These are phyloP conservation scores for Standfussiana lucernea DNA, from an alignment of 2,888 invertebrate species.

Conservation along the genomic window DNA sequence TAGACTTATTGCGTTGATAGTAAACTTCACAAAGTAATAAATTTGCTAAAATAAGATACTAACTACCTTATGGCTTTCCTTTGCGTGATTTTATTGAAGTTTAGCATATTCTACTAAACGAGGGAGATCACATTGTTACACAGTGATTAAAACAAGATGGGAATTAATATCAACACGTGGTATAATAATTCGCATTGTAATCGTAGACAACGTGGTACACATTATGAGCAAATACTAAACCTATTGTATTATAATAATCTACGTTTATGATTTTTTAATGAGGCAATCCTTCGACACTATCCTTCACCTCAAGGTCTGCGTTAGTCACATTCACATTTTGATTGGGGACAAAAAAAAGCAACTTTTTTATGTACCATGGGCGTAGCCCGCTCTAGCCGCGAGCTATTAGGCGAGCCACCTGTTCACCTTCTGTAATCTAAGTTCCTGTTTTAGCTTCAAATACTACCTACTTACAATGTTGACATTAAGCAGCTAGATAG, in stretches of 20 bases:
- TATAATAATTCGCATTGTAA: constrained; percentile 51
- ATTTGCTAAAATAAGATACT: background rate
- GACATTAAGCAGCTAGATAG: constrained; percentile 32
- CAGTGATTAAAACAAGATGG: constrained; percentile 26
- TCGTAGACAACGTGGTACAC: constrained; percentile 26
- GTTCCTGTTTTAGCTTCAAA: constrained; percentile 57
- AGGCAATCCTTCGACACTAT: constrained; percentile 48
- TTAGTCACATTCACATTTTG: constrained; percentile 37
- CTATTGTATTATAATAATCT: constrained; percentile 57
- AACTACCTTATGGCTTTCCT: background rate
- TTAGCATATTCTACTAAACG: background rate
- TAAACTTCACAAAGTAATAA: background rate
- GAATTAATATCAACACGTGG: constrained; percentile 48
- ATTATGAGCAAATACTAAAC: constrained; percentile 34
- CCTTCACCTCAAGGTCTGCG: constrained; percentile 41
- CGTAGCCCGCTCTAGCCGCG: constrained; percentile 30
- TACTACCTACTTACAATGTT: constrained; percentile 29
- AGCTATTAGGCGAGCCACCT: constrained; percentile 19
- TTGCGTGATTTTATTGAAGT: background rate
- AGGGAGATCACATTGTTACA: constrained; percentile 14
- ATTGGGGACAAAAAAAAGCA: constrained; percentile 29
- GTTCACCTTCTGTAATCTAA: constrained; percentile 46
- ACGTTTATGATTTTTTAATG: constrained; percentile 53
- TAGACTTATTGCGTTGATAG: constrained; percentile 5
- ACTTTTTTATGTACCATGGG: constrained; percentile 35